These are phyloP conservation scores for Coenobita brevimanus DNA, from an alignment of 1,140 invertebrate species.

Conservation along the genomic window DNA sequence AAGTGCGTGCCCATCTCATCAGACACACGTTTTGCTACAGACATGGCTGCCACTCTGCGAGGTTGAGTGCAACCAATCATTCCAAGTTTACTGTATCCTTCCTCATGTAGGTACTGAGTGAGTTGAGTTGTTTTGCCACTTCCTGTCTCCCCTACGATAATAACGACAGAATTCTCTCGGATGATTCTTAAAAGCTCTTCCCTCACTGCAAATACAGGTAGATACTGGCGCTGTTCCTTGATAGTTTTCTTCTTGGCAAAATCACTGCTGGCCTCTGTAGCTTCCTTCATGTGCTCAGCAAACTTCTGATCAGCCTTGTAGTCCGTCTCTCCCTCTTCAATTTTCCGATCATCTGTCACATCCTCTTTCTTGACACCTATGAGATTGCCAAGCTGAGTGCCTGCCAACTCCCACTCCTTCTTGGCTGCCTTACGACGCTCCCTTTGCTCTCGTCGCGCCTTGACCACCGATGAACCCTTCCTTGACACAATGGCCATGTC, in stretches of 20 bases:
- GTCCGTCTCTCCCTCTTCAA: slow-evolving; percentile 80
- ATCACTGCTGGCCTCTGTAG: slow-evolving; percentile 84
- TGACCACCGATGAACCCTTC: slow-evolving; percentile 95
- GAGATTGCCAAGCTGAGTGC: slow-evolving; percentile 96
- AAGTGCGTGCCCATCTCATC: slow-evolving; percentile 96
- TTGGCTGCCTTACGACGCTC: slow-evolving; percentile 96
- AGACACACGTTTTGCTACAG: slow-evolving; percentile 97
- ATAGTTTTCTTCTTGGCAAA: slow-evolving; percentile 93
- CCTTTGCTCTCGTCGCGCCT: slow-evolving; percentile 94
- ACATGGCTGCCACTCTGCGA: slow-evolving; percentile 97
- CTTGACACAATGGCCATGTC: slow-evolving; percentile 97
- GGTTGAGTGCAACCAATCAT: slow-evolving; percentile 98
- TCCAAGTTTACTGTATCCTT: slow-evolving; percentile 93
- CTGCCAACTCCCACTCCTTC: slow-evolving; percentile 99
- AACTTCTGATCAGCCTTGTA: slow-evolving; percentile 95
- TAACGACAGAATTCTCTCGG: slow-evolving; percentile 94
- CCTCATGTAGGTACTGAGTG: slow-evolving; percentile 99
- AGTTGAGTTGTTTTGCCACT: slow-evolving; percentile 99
- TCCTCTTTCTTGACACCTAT: slow-evolving; percentile 94
- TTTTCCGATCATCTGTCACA: slow-evolving; percentile 78
- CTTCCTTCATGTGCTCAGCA: slow-evolving; percentile 91
- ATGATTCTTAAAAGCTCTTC: slow-evolving; percentile 95
- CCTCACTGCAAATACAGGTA: slow-evolving; percentile 96
- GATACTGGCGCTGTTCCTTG: slow-evolving; percentile 89
- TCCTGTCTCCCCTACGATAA: slow-evolving; percentile 98